phyloP scores from a whole-genome alignment of 2,797 vertebrate species.

The Florisuga fusca region DNA sequence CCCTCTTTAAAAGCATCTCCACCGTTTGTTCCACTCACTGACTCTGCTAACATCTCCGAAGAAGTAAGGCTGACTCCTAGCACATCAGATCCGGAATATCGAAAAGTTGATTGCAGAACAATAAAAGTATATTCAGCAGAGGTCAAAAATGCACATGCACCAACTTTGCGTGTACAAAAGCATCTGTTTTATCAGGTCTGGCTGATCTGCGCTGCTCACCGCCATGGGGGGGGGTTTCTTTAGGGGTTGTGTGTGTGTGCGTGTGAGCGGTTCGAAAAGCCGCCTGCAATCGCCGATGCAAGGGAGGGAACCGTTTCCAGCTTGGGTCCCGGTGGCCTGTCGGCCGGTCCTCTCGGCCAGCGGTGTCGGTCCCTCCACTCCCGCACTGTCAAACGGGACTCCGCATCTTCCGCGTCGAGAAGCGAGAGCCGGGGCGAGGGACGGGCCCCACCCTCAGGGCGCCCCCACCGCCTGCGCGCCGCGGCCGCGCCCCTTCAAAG shows the following conservation, averaged over 20 bases:
- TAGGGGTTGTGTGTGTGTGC: neutral
- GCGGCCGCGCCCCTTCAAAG: neutral
- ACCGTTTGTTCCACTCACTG: neutral
- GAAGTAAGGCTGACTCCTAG: slow-evolving; percentile 17
- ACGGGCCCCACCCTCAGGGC: neutral
- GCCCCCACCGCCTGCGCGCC: neutral
- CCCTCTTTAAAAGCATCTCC: slow-evolving; percentile 40
- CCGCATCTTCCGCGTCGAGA: neutral
- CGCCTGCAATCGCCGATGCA: slow-evolving; percentile 35
- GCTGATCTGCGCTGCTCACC: neutral
- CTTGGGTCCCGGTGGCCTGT: neutral
- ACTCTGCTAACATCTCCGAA: neutral
- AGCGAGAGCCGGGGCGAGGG: neutral
- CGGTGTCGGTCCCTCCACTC: neutral
- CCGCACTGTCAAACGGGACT: neutral
- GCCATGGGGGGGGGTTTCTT: neutral
- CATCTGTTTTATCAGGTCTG: slow-evolving; percentile 16
- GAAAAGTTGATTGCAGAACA: slow-evolving; percentile 30
- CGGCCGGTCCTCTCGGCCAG: neutral
- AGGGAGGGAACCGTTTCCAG: slow-evolving; percentile 35
- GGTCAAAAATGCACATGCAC: neutral
- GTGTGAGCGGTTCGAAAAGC: neutral
- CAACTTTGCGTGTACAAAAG: neutral
- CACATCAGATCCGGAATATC: neutral
- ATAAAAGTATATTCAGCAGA: neutral